A percentile compares a stretch with the other conserved stretches of the same genome.
These are phyloP conservation scores for Drosophila neocordata DNA, from an alignment of 1,140 invertebrate species.

Conservation along the genomic window DNA sequence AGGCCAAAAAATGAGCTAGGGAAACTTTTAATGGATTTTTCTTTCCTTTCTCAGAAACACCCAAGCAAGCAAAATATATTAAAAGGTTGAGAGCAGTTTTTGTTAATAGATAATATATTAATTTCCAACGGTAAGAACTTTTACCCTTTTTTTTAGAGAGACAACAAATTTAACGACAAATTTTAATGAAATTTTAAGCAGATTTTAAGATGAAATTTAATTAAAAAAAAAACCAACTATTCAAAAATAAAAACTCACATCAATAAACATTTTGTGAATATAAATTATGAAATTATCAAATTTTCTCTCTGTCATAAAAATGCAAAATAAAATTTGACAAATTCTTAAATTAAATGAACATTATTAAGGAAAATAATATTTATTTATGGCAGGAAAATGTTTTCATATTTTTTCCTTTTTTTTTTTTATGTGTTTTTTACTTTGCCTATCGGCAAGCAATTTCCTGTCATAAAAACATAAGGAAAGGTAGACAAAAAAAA, in stretches of 20 bases:
- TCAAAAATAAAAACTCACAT: background rate
- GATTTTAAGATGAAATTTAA: too few relatives aligned
- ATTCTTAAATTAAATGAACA: background rate
- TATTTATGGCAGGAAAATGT: constrained; percentile 58
- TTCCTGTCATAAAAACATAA: constrained; percentile 13
- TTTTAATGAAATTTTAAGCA: too few relatives aligned
- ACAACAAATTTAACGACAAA: too few relatives aligned
- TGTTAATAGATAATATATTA: background rate
- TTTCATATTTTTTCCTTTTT: too few relatives aligned
- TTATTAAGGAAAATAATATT: constrained; percentile 1
- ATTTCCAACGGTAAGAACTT: background rate
- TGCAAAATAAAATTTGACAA: background rate
- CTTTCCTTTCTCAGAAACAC: constrained; percentile 28
- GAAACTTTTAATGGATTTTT: constrained; percentile 46
- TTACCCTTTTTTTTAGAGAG: too few relatives aligned
- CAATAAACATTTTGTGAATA: background rate
- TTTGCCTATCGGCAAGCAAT: too few relatives aligned
- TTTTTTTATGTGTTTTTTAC: too few relatives aligned
- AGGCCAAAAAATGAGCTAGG: background rate
- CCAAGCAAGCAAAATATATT: constrained; percentile 2
- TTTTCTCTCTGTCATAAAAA: background rate
- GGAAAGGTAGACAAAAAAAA: background rate
- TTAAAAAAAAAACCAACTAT: too few relatives aligned
- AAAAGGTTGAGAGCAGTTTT: background rate
- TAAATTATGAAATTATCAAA: constrained; percentile 3